A percentile compares a stretch with the other conserved stretches of the same genome.
These are phyloP conservation scores for Gallinago stenura DNA, from an alignment of 2,797 vertebrate species.

Conservation along the genomic window DNA sequence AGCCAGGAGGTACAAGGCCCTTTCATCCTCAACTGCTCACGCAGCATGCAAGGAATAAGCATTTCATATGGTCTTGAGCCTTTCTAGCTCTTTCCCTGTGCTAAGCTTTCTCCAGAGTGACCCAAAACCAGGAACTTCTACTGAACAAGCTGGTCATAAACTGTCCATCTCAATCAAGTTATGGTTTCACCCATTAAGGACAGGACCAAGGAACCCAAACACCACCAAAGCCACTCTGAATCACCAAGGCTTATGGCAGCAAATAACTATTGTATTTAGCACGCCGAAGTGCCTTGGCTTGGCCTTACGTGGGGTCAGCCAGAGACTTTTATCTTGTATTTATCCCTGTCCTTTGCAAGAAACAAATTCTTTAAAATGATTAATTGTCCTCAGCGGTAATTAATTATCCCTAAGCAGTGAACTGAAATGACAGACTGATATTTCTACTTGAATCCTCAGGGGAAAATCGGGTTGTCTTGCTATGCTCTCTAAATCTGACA, in stretches of 20 bases:
- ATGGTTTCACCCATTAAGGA: neutral
- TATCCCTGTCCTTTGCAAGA: neutral
- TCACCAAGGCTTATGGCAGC: neutral
- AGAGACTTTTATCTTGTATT: neutral
- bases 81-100: neutral
- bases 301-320: neutral
- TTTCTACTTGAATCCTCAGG: constrained; percentile 51
- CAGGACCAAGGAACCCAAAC: neutral
- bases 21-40: neutral
- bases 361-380: constrained; percentile 17
- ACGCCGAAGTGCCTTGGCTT: neutral
- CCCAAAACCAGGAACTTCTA: neutral
- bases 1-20: neutral
- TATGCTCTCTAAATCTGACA: constrained; percentile 45
- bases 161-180: fast-evolving
- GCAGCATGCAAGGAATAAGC: neutral
- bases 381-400: constrained; percentile 53
- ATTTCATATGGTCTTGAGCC: neutral
- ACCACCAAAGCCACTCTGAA: neutral
- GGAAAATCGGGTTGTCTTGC: constrained; percentile 34
- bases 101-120: neutral
- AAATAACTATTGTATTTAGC: neutral
- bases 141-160: neutral
- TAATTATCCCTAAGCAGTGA: constrained; percentile 59
- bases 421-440: constrained; percentile 61